Evolutionary conservation across 2,888 invertebrate species (phyloP).

Genomic region (Phanerotoma sp.): DNA sequence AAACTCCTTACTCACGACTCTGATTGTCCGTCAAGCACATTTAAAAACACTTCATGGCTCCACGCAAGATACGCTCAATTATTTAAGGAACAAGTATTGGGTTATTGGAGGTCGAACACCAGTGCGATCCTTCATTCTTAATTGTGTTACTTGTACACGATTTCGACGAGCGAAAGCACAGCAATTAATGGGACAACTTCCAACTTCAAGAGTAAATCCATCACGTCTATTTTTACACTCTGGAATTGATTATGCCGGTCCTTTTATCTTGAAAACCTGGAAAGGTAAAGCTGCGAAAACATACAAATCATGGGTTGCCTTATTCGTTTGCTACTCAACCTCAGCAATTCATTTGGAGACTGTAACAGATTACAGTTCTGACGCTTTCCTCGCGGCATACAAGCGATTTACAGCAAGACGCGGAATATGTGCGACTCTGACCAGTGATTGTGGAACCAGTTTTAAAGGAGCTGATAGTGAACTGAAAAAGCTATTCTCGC

Average conservation of each 20-base stretch:
- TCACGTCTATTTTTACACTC: slow-evolving; percentile 13
- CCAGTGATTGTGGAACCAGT: slow-evolving; percentile 14
- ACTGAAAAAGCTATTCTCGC: neutral
- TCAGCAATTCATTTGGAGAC: slow-evolving; percentile 2
- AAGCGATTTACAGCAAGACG: slow-evolving; percentile 3
- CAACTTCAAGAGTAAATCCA: slow-evolving; percentile 17
- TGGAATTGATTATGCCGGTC: slow-evolving; percentile 22
- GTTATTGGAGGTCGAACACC: slow-evolving; percentile 21
- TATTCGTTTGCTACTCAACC: neutral
- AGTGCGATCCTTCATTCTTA: slow-evolving; percentile 15
- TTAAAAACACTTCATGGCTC: neutral
- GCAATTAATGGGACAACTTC: slow-evolving; percentile 40
- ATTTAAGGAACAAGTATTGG: slow-evolving; percentile 16
- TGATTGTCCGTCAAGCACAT: no score
- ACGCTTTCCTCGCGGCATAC: slow-evolving; percentile 11
- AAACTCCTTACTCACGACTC: no score
- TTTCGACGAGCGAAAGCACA: slow-evolving; percentile 6
- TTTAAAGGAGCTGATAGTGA: slow-evolving; percentile 12
- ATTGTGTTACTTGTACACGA: slow-evolving; percentile 15
- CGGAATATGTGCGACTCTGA: neutral
- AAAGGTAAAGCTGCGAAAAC: neutral
- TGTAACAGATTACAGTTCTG: slow-evolving; percentile 5
- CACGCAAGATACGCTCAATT: slow-evolving; percentile 7
- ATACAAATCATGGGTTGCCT: neutral
- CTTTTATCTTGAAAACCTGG: slow-evolving; percentile 17